Percentiles rank a stretch among this genome's conserved stretches.
Evolutionary conservation across 2,797 vertebrate species (phyloP).

Genomic region (Mareca penelope): DNA sequence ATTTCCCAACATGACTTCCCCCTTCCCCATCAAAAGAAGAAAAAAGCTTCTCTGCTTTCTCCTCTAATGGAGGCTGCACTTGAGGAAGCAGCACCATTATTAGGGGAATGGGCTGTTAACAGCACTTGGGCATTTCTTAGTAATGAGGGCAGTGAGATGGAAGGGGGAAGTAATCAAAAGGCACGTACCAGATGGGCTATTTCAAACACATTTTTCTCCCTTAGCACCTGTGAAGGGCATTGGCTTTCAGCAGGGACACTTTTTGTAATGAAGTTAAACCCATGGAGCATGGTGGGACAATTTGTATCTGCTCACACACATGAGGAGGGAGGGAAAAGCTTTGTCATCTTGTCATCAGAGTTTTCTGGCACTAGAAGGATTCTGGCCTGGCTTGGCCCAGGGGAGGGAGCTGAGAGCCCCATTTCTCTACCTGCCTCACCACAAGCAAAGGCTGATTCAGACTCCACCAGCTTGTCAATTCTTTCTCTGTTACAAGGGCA

Average conservation of each 20-base stretch:
- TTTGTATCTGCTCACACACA: neutral
- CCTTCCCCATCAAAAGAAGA: neutral
- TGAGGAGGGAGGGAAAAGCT: neutral
- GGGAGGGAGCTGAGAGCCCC: neutral
- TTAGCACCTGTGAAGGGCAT: conserved; percentile 50
- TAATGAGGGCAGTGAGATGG: conserved; percentile 26
- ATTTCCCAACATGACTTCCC: neutral
- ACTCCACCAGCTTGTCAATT: neutral
- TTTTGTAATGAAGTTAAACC: conserved; percentile 36
- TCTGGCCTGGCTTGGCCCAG: neutral
- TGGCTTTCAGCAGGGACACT: conserved; percentile 33
- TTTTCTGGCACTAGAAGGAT: neutral
- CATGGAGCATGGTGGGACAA: conserved; percentile 21
- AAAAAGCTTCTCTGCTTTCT: neutral
- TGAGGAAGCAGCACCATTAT: neutral
- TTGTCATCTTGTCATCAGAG: neutral
- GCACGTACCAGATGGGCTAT: neutral
- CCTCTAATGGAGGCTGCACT: neutral
- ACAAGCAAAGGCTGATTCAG: neutral
- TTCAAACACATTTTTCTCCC: conserved; percentile 57
- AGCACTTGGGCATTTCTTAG: conserved; percentile 30
- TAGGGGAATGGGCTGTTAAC: conserved; percentile 29
- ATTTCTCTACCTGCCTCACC: neutral
- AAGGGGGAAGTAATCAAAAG: conserved; percentile 15
- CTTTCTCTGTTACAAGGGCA: neutral